A percentile compares a stretch with the other conserved stretches of the same genome.
phyloP scores from a whole-genome alignment of 2,888 invertebrate species.

The Epirrhoe alternata region DNA sequence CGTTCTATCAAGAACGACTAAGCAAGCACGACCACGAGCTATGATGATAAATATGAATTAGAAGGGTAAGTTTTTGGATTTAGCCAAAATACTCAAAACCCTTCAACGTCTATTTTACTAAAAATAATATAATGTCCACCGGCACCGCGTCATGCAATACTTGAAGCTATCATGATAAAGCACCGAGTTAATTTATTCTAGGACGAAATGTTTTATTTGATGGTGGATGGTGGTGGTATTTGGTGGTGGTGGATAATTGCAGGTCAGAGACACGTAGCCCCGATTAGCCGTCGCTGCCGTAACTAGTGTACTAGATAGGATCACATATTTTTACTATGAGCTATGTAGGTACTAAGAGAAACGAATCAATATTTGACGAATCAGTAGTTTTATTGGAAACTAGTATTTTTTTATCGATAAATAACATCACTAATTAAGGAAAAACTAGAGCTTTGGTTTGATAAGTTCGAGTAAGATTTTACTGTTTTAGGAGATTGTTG shows the following conservation, averaged over 20 bases:
- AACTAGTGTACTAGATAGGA: slow-evolving; percentile 26
- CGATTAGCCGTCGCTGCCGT: slow-evolving; percentile 18
- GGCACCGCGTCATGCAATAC: slow-evolving; percentile 14
- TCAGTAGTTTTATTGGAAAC: background rate
- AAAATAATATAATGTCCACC: background rate
- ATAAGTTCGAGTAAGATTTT: no score
- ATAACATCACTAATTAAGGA: no score
- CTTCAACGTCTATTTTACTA: background rate
- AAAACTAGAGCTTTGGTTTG: no score
- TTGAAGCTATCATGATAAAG: slow-evolving; percentile 14
- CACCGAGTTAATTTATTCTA: slow-evolving; percentile 19
- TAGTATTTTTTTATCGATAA: no score
- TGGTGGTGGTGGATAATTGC: slow-evolving; percentile 27
- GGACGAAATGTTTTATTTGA: slow-evolving; percentile 16
- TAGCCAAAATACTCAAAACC: no score
- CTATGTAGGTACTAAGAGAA: background rate
- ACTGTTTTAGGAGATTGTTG: no score
- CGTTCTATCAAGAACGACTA: no score
- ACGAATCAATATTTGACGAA: background rate
- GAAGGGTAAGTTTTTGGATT: no score
- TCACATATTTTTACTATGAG: slow-evolving; percentile 8
- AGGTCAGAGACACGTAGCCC: slow-evolving; percentile 32
- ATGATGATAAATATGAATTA: no score
- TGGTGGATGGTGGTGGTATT: slow-evolving; percentile 8
- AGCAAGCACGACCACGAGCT: no score